Evolutionary conservation across 2,888 invertebrate genomes (phyloP), one percentile per base, ranked within the genome.

Genomic region (Drosophila histrio): DNA sequence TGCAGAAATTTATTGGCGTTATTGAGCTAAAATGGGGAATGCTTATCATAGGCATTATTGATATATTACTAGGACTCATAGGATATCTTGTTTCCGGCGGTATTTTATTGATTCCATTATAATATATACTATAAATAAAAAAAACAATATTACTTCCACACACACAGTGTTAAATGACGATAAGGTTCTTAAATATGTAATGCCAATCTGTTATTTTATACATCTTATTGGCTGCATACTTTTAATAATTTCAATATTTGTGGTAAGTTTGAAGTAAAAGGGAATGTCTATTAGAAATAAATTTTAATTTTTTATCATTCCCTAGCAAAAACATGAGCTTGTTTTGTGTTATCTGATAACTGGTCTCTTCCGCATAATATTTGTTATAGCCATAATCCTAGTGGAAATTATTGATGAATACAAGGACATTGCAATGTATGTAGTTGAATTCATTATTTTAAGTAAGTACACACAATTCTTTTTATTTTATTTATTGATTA

Each of bases 1-100:
- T 50, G 17, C 1, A 50, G 3, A 36, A 50, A 17, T 36, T 50
- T 26, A 36, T 36, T 24, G 24, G 36, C 50, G 2, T 11, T 11
- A 11, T 50, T 36, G 24, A 24, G 11, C 17, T 36, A n/a, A 50
- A 17, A 50, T 50, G 50, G 50, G 50, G 50, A n/a, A n/a, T 22
- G 17, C 24, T 50, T 8, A 24, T 36, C 17, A 36, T 50, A 17
- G 50, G 11, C 24, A 26, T 50, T 2, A 3, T 17, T 3, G 36
- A 50, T 11, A 36, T 50, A 17, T 4, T 50, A 8, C 19, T 28
- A 3, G 28, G n/a, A 19, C 19, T 19, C 3, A n/a, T n/a, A 17
- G 26, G 17, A 11, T 44, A 28, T 4, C 15, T 2, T 17, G 1
- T 26, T 1, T 26, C 24, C 6, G 17, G 17, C 6, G 3, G 44